A percentile compares a stretch with the other conserved stretches of the same genome.
Evolutionary conservation across 2,797 vertebrate species (phyloP).

Genomic region (Florisuga fusca): DNA sequence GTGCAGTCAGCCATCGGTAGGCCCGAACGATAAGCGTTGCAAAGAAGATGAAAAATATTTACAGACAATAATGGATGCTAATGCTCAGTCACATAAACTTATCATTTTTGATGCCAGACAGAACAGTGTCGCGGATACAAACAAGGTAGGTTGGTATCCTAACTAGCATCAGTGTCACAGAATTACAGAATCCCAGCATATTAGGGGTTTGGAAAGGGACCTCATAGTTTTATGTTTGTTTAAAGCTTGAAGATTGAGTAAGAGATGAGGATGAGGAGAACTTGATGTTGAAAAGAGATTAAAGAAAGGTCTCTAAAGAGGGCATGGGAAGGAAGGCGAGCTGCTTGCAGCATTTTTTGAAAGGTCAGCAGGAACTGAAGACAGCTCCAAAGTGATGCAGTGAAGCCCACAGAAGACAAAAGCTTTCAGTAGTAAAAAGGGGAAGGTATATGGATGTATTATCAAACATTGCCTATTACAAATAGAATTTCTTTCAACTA

Average conservation of each 20-base stretch:
- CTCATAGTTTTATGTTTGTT: not conserved
- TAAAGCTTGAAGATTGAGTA: not conserved
- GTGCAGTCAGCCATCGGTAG: slow-evolving; percentile 93
- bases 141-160: slow-evolving; percentile 84
- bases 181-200: no score
- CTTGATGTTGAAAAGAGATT: not conserved
- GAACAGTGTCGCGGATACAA: slow-evolving; percentile 89
- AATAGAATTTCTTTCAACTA: not conserved
- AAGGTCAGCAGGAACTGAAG: not conserved
- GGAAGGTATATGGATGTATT: not conserved
- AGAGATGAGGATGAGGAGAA: not conserved
- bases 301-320: not conserved
- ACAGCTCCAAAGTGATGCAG: not conserved
- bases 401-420: not conserved
- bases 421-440: not conserved
- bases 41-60: slow-evolving; percentile 95
- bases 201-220: no score
- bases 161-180: not conserved
- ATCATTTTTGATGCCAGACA: slow-evolving; percentile 94
- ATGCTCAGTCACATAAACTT: slow-evolving; percentile 97
- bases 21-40: slow-evolving; percentile 91
- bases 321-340: not conserved
- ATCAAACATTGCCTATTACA: not conserved
- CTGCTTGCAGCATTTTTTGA: not conserved
- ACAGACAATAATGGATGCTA: slow-evolving; percentile 96